These are phyloP conservation scores for Heliconius ethilla DNA, from an alignment of 2,888 invertebrate species.

Conservation along the genomic window DNA sequence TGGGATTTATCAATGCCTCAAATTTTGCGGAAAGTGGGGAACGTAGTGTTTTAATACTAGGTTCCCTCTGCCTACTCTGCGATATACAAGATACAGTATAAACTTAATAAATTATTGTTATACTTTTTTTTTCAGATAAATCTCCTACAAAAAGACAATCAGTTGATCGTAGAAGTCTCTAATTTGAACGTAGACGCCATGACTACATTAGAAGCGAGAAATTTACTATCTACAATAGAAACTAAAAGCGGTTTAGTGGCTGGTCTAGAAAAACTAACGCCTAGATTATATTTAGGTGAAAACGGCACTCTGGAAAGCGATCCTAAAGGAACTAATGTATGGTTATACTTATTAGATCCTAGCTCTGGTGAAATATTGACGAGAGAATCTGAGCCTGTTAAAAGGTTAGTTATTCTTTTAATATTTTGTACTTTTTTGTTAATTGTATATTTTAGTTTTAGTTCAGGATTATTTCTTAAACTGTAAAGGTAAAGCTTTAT, in stretches of 20 bases:
- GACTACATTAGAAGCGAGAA: conserved; percentile 62
- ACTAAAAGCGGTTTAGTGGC: conserved; percentile 88
- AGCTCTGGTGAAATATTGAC: conserved; percentile 87
- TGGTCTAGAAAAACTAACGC: conserved; percentile 92
- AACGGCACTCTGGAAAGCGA: conserved; percentile 90
- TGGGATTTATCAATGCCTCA: too few species aligned
- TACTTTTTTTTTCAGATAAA: conserved; percentile 80
- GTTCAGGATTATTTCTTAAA: too few species aligned
- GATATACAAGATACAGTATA: too few species aligned
- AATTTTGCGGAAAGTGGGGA: too few species aligned
- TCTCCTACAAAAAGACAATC: conserved; percentile 88
- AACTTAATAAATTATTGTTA: too few species aligned
- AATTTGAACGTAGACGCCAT: conserved; percentile 88
- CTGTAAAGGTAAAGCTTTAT: too few species aligned
- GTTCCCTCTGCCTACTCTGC: too few species aligned
- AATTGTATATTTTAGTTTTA: too few species aligned
- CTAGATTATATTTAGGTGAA: conserved; percentile 86
- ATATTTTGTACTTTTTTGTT: too few species aligned
- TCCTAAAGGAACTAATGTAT: conserved; percentile 89
- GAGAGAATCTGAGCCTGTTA: conserved; percentile 86
- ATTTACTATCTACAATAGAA: conserved; percentile 83
- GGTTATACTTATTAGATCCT: conserved; percentile 93
- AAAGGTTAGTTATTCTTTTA: conserved; percentile 80
- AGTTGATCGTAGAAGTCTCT: conserved; percentile 89
- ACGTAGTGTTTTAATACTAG: too few species aligned